These are phyloP conservation scores for Vombatus ursinus DNA, from an alignment of 2,113 vertebrate genomes.

Conservation along the genomic window DNA sequence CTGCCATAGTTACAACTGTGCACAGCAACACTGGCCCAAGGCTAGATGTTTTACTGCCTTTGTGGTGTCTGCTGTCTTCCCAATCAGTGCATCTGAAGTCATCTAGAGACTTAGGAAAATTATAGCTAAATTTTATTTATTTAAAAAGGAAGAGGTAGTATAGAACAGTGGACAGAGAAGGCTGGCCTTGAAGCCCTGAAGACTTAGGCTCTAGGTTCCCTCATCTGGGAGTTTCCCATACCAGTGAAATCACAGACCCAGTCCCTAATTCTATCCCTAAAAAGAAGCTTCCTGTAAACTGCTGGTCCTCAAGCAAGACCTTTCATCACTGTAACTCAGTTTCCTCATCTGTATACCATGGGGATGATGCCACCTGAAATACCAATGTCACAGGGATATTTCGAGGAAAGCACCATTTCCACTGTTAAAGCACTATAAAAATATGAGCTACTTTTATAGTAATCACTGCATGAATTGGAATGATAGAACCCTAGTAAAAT, in stretches of 20 bases:
- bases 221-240: neutral
- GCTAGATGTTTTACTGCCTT: neutral
- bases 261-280: neutral
- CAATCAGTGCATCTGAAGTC: neutral
- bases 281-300: neutral
- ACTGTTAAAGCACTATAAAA: neutral
- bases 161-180: neutral
- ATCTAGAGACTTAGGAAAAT: neutral
- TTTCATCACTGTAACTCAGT: neutral
- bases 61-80: neutral
- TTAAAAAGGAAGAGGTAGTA: neutral
- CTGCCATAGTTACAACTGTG: neutral
- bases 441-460: neutral
- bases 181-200: neutral
- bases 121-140: neutral
- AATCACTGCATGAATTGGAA: slow-evolving; percentile 1
- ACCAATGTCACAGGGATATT: neutral
- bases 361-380: neutral
- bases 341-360: neutral
- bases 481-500: neutral
- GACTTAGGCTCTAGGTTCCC: neutral
- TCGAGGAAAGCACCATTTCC: neutral
- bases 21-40: neutral
- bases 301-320: neutral
- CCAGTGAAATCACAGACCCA: neutral